Evolutionary conservation across 1,140 invertebrate species (phyloP).

Genomic region (Amyelois transitella): DNA sequence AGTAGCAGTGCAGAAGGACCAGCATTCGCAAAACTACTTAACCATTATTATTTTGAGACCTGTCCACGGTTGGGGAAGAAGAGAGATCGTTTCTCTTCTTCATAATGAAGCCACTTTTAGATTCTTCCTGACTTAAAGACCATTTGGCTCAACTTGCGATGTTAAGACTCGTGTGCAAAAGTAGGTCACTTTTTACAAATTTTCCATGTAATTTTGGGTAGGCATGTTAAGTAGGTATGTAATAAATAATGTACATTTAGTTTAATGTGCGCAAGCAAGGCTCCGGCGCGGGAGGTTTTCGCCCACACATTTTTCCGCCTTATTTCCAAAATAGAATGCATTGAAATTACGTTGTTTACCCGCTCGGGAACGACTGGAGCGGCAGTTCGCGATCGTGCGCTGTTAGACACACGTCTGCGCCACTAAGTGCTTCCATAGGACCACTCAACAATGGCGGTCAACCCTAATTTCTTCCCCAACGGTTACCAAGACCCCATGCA

Average conservation of each 20-base stretch:
- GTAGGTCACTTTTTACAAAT: no score
- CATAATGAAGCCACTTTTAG: no score
- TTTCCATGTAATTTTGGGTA: no score
- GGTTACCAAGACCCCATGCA: constrained; percentile 69
- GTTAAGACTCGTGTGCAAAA: no score
- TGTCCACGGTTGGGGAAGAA: no score
- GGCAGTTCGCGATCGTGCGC: constrained; percentile 59
- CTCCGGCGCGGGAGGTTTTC: constrained; percentile 42
- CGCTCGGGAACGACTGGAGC: constrained; percentile 55
- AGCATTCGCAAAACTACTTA: no score
- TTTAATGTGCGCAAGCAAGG: constrained; percentile 32
- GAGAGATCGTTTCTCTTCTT: no score
- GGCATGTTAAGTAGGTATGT: neutral
- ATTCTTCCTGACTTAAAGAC: no score
- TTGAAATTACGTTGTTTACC: constrained; percentile 65
- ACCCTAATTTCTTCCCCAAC: constrained; percentile 69
- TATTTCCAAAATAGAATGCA: constrained; percentile 73
- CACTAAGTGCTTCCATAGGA: constrained; percentile 27
- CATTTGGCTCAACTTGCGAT: no score
- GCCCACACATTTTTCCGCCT: constrained; percentile 65
- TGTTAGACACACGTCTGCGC: constrained; percentile 49
- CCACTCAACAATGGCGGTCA: constrained; percentile 48
- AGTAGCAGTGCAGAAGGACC: no score
- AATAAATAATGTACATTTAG: constrained; percentile 30
- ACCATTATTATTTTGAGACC: no score